Evolutionary conservation across 2,797 vertebrate species (phyloP).

Genomic region (Mus spretus): DNA sequence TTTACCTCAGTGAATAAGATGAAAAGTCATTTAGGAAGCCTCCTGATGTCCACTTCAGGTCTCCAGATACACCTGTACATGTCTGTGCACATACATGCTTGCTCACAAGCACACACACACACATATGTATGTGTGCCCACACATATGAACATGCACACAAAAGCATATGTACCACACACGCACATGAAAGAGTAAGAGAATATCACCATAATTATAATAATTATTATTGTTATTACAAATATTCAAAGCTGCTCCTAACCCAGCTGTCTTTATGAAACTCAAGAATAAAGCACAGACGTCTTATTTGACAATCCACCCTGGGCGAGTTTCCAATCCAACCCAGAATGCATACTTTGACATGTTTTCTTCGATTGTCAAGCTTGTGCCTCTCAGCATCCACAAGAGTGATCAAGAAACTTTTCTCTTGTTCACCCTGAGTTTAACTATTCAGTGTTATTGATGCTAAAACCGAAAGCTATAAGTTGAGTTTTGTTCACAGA

Average conservation of each 20-base stretch:
- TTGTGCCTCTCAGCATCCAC: conserved; percentile 35
- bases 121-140: background rate
- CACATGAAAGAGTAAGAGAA: conserved; percentile 38
- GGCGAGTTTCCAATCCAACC: conserved; percentile 54
- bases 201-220: conserved; percentile 73
- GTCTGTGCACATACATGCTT: background rate
- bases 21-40: background rate
- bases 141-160: background rate
- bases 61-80: background rate
- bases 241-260: conserved; percentile 68
- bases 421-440: conserved; percentile 29
- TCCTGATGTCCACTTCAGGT: background rate
- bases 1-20: background rate
- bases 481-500: background rate
- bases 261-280: conserved; percentile 75
- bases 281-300: conserved; percentile 60
- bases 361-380: conserved; percentile 69
- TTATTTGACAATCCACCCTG: conserved; percentile 41
- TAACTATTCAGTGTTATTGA: background rate
- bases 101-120: background rate
- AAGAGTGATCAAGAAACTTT: conserved; percentile 6
- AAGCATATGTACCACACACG: background rate
- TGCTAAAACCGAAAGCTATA: background rate
- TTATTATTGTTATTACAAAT: conserved; percentile 65
- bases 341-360: conserved; percentile 42